phyloP scores from a whole-genome alignment of 2,888 invertebrate genomes.

The Spicauda simplicius region DNA sequence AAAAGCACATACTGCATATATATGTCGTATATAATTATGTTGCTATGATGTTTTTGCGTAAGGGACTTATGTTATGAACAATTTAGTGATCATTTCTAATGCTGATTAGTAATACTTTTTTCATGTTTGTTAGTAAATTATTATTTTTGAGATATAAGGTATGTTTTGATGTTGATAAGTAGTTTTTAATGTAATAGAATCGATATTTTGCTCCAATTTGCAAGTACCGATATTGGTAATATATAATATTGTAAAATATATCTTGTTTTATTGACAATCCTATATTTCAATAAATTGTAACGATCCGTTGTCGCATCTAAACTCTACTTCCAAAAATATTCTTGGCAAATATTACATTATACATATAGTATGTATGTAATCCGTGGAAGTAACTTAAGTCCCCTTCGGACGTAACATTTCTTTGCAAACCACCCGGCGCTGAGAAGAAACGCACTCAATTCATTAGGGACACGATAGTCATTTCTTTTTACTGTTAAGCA shows the following conservation, averaged over 20 bases:
- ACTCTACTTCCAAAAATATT: too few species aligned
- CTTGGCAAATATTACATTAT: too few species aligned
- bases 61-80: constrained; percentile 38
- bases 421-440: too few species aligned
- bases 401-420: too few species aligned
- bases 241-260: constrained; percentile 62
- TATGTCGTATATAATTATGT: constrained; percentile 2
- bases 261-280: constrained; percentile 39
- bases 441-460: too few species aligned
- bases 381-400: too few species aligned
- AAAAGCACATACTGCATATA: background rate
- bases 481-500: too few species aligned
- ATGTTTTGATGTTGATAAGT: constrained; percentile 81
- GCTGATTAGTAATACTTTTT: constrained; percentile 46
- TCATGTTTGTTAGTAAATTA: constrained; percentile 83
- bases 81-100: constrained; percentile 44
- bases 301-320: too few species aligned
- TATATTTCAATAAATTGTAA: background rate
- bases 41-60: constrained; percentile 16
- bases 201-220: constrained; percentile 70
- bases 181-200: constrained; percentile 79
- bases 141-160: constrained; percentile 83
- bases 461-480: too few species aligned
- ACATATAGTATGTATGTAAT: too few species aligned
- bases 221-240: constrained; percentile 77